Conservation (phyloP, 2,797 vertebrate species). For the Halcyon badia region DNA sequence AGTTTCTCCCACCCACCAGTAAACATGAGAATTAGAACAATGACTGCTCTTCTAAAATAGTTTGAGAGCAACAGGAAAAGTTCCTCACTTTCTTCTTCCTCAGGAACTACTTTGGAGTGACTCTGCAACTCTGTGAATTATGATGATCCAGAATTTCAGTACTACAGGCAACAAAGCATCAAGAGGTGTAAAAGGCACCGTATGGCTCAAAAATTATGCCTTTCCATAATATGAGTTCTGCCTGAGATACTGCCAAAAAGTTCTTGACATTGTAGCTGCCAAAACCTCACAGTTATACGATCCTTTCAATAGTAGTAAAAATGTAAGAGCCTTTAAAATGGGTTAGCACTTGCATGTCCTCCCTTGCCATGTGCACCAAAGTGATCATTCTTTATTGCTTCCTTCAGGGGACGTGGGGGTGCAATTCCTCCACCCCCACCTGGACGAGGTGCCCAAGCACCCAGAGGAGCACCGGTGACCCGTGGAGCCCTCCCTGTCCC, state of each 20-base stretch:
- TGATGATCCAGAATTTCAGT: neutral
- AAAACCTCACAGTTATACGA: accelerated
- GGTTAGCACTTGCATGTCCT: neutral
- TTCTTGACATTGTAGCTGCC: neutral
- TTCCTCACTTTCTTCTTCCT: neutral
- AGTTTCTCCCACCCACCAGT: neutral
- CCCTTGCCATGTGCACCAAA: accelerated
- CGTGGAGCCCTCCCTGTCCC: constrained; percentile 87
- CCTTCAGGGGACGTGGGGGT: constrained; percentile 89
- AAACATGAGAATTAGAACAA: neutral
- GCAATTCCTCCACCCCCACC: constrained; percentile 81
- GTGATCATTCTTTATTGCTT: neutral
- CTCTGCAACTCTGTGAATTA: neutral
- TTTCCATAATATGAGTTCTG: neutral
- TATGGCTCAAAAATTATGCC: neutral
- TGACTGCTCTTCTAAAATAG: neutral
- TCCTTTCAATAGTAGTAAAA: neutral
- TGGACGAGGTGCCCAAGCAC: constrained; percentile 87
- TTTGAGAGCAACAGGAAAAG: neutral
- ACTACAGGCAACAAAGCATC: neutral
- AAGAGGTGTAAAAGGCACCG: neutral
- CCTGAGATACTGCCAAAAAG: neutral
- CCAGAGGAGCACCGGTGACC: constrained; percentile 85
- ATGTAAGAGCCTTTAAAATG: neutral
- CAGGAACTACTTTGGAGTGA: neutral